phyloP scores from a whole-genome alignment of 2,113 vertebrate genomes.

The Hassar affinis region DNA sequence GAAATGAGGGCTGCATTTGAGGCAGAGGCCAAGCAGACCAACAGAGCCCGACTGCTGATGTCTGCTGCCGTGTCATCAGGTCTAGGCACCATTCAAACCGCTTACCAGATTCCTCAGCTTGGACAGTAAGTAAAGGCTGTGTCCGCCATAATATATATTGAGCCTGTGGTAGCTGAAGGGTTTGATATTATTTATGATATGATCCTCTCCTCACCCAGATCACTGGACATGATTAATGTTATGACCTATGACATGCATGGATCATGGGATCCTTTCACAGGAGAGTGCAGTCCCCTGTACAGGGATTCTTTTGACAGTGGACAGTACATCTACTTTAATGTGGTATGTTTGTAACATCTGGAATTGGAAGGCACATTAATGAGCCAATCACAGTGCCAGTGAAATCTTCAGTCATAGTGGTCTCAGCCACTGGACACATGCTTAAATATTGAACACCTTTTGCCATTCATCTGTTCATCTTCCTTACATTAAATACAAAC shows the following conservation, averaged over 20 bases:
- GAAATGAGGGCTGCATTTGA: conserved; percentile 74
- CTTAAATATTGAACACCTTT: neutral
- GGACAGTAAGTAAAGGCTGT: conserved; percentile 46
- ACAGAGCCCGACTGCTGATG: conserved; percentile 67
- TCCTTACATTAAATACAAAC: neutral
- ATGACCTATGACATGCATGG: conserved; percentile 69
- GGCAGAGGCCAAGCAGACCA: conserved; percentile 66
- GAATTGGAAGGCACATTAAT: neutral
- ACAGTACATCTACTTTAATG: conserved; percentile 48
- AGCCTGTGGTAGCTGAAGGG: neutral
- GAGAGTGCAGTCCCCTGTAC: conserved; percentile 70
- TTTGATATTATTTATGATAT: neutral
- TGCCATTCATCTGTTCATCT: neutral
- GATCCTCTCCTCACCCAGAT: conserved; percentile 55
- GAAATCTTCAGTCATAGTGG: neutral
- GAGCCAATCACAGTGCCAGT: neutral
- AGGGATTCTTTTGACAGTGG: conserved; percentile 57
- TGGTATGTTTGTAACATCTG: conserved; percentile 1
- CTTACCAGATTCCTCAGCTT: conserved; percentile 68
- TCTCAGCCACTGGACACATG: neutral
- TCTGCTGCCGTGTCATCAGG: conserved; percentile 72
- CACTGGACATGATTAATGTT: conserved; percentile 72
- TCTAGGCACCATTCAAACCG: conserved; percentile 64
- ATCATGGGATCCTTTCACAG: conserved; percentile 63
- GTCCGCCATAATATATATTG: neutral